Percentiles rank a stretch among this genome's conserved stretches.
Evolutionary conservation across 2,797 vertebrate species (phyloP).

Genomic region (Acestrorhynchus altus): DNA sequence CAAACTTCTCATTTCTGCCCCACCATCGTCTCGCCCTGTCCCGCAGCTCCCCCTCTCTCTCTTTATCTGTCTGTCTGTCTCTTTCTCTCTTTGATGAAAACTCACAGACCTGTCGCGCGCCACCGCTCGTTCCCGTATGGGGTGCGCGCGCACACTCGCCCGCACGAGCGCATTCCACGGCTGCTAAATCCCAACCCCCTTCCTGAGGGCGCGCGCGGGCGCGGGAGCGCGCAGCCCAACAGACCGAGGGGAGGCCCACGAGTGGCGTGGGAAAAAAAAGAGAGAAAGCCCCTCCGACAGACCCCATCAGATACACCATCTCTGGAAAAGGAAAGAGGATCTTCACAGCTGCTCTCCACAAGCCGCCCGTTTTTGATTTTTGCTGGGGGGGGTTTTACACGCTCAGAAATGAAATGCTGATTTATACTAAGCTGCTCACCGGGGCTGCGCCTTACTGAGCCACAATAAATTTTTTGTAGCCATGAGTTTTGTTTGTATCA

Average conservation of each 20-base stretch:
- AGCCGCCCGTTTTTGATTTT: no score
- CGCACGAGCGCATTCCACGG: constrained; percentile 76
- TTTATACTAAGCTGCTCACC: no score
- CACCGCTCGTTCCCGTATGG: constrained; percentile 68
- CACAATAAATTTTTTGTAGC: no score
- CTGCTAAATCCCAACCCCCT: constrained; percentile 64
- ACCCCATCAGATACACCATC: neutral
- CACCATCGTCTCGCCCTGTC: constrained; percentile 72
- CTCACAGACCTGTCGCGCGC: constrained; percentile 73
- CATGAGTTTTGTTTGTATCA: no score
- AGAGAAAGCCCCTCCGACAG: neutral
- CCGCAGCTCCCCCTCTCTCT: constrained; percentile 58
- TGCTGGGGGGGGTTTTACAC: no score
- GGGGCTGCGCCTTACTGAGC: no score
- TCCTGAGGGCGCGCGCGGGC: constrained; percentile 42
- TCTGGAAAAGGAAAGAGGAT: neutral
- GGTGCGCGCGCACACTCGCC: constrained; percentile 71
- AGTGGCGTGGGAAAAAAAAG: constrained; percentile 70
- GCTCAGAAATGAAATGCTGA: no score
- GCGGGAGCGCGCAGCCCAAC: constrained; percentile 33
- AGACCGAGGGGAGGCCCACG: constrained; percentile 40
- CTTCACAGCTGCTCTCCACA: neutral
- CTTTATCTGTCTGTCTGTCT: constrained; percentile 56
- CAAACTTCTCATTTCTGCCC: constrained; percentile 75
- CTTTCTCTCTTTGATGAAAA: constrained; percentile 60